Percentiles rank a stretch among this genome's conserved stretches.
phyloP scores from a whole-genome alignment of 2,888 invertebrate species.

The Drosophila fungiperda region DNA sequence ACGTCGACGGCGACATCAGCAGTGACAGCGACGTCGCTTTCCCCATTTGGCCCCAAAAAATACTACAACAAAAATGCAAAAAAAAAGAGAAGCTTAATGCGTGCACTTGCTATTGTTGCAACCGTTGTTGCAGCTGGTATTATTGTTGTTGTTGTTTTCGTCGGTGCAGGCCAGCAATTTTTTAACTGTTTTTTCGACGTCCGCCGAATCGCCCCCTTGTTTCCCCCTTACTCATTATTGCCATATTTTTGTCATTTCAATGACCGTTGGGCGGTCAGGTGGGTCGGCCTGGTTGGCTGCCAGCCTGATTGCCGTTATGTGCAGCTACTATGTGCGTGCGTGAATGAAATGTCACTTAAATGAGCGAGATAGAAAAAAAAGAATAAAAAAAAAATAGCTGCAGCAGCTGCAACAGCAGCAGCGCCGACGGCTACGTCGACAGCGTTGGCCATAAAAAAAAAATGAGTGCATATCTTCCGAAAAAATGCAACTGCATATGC shows the following conservation, averaged over 20 bases:
- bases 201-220: slow-evolving; percentile 13
- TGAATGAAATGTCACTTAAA: slow-evolving; percentile 73
- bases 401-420: slow-evolving; percentile 34
- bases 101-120: slow-evolving; percentile 71
- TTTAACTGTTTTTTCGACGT: slow-evolving; percentile 61
- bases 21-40: slow-evolving; percentile 53
- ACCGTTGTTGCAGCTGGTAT: slow-evolving; percentile 25
- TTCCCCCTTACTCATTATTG: slow-evolving; percentile 32
- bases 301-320: slow-evolving; percentile 68
- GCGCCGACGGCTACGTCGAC: slow-evolving; percentile 39
- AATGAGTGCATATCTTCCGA: slow-evolving; percentile 80
- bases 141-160: slow-evolving; percentile 26
- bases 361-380: slow-evolving; percentile 79
- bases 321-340: slow-evolving; percentile 61
- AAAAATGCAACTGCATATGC: slow-evolving; percentile 77
- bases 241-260: slow-evolving; percentile 80
- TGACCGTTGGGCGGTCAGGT: slow-evolving; percentile 56
- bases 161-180: slow-evolving; percentile 70
- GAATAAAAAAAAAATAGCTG: slow-evolving; percentile 47
- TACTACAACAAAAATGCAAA: slow-evolving; percentile 36
- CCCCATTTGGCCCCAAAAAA: slow-evolving; percentile 69
- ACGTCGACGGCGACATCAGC: slow-evolving; percentile 17
- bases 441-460: slow-evolving; percentile 53
- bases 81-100: slow-evolving; percentile 72
- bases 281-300: slow-evolving; percentile 41